These are phyloP conservation scores for Orgyia antiqua DNA, from an alignment of 2,888 invertebrate genomes.

Conservation along the genomic window DNA sequence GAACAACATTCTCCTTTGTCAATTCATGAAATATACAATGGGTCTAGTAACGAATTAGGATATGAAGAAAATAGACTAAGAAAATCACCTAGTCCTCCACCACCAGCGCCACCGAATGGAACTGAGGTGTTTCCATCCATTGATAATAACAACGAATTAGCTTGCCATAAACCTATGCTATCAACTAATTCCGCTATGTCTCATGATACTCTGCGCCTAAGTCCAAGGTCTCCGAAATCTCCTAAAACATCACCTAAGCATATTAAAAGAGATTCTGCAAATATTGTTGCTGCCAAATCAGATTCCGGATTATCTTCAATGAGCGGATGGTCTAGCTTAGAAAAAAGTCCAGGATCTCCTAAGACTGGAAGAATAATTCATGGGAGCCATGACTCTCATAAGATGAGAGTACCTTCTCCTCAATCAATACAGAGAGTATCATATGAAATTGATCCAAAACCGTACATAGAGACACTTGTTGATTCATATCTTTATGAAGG, in stretches of 20 bases:
- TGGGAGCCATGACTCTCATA: conserved; percentile 57
- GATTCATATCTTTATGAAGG: conserved; percentile 68
- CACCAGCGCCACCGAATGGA: conserved; percentile 87
- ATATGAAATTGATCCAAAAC: conserved; percentile 63
- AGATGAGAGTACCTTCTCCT: conserved; percentile 59
- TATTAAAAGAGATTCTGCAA: conserved; percentile 76
- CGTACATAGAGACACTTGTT: conserved; percentile 76
- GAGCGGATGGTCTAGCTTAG: conserved; percentile 91
- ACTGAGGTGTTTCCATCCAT: conserved; percentile 66
- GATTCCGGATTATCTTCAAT: conserved; percentile 92
- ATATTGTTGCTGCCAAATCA: conserved; percentile 86
- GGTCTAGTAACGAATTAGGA: conserved; percentile 65
- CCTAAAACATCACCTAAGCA: conserved; percentile 85
- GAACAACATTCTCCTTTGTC: conserved; percentile 81
- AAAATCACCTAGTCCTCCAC: conserved; percentile 85
- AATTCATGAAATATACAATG: conserved; percentile 81
- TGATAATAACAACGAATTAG: conserved; percentile 53
- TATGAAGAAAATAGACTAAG: conserved; percentile 68
- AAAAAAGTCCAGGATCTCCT: conserved; percentile 90
- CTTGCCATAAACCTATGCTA: conserved; percentile 48
- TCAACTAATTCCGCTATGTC: conserved; percentile 45
- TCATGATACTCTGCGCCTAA: conserved; percentile 75
- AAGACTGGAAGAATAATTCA: conserved; percentile 74
- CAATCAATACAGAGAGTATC: conserved; percentile 56
- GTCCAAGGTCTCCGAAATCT: conserved; percentile 85